phyloP scores from a whole-genome alignment of 2,113 vertebrate species.

The Penelope pileata region DNA sequence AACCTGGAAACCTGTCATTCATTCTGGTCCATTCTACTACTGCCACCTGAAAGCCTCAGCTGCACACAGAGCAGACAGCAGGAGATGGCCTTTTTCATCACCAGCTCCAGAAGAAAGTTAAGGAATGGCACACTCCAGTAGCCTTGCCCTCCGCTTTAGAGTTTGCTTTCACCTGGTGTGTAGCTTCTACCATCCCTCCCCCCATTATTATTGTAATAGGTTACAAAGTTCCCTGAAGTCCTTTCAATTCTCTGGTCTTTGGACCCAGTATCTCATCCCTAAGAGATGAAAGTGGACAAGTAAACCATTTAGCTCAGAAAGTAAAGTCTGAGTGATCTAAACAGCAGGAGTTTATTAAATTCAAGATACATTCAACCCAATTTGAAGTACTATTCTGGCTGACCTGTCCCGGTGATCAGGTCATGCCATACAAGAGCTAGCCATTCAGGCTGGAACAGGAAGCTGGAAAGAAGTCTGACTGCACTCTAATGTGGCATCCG shows the following conservation, averaged over 20 bases:
- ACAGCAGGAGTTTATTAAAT: slow-evolving; percentile 63
- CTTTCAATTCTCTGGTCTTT: slow-evolving; percentile 33
- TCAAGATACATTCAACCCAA: slow-evolving; percentile 35
- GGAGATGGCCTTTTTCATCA: slow-evolving; percentile 16
- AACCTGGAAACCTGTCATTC: neutral
- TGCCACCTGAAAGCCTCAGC: neutral
- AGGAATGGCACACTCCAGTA: neutral
- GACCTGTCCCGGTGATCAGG: slow-evolving; percentile 55
- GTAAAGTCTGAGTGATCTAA: slow-evolving; percentile 26
- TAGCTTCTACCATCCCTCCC: neutral
- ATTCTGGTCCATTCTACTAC: neutral
- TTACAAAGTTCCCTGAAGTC: slow-evolving; percentile 49
- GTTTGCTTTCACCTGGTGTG: neutral
- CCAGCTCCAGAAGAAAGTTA: neutral
- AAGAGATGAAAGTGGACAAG: slow-evolving; percentile 56
- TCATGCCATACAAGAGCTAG: neutral
- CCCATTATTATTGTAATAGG: neutral
- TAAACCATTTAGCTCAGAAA: slow-evolving; percentile 36
- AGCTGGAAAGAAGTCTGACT: slow-evolving; percentile 27
- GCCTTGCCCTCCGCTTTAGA: slow-evolving; percentile 29
- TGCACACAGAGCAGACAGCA: neutral
- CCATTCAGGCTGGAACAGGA: neutral
- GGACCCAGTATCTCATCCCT: slow-evolving; percentile 17
- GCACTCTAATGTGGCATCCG: neutral
- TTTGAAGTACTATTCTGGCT: slow-evolving; percentile 59